Evolutionary conservation across 1,140 invertebrate species (phyloP).

Genomic region (Lepidotrigona ventralis): DNA sequence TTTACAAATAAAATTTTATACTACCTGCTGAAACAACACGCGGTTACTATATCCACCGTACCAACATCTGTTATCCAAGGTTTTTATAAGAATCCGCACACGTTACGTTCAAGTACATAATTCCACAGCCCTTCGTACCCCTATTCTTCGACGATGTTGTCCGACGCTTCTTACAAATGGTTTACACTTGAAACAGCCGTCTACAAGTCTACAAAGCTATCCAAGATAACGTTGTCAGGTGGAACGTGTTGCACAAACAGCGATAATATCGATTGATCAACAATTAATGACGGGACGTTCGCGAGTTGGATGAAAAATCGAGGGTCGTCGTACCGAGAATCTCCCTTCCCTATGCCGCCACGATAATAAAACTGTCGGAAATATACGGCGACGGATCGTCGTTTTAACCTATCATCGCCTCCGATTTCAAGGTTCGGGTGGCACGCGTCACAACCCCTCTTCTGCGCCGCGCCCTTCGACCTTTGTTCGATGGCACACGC

Average conservation of each 20-base stretch:
- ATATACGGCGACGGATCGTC: conserved; percentile 59
- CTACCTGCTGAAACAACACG: background rate
- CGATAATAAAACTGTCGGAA: conserved; percentile 61
- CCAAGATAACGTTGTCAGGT: conserved; percentile 7
- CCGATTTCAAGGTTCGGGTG: conserved; percentile 65
- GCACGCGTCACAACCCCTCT: conserved; percentile 56
- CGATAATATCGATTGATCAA: conserved; percentile 12
- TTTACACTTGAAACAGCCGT: background rate
- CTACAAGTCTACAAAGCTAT: too few relatives aligned
- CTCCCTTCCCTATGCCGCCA: conserved; percentile 32
- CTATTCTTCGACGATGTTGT: background rate
- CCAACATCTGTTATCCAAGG: background rate
- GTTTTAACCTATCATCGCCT: conserved; percentile 69
- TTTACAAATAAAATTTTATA: background rate
- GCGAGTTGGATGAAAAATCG: conserved; percentile 33
- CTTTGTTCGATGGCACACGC: conserved; percentile 56
- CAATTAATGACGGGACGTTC: conserved; percentile 30
- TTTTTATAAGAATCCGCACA: background rate
- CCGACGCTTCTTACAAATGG: background rate
- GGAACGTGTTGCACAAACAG: conserved; percentile 6
- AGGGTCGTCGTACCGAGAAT: conserved; percentile 12
- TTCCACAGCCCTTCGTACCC: background rate
- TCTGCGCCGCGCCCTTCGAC: conserved; percentile 47
- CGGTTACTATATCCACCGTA: too few relatives aligned
- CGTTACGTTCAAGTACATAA: background rate